A percentile compares a stretch with the other conserved stretches of the same genome.
These are phyloP conservation scores for Agrotis puta DNA, from an alignment of 2,888 invertebrate genomes.

Conservation along the genomic window DNA sequence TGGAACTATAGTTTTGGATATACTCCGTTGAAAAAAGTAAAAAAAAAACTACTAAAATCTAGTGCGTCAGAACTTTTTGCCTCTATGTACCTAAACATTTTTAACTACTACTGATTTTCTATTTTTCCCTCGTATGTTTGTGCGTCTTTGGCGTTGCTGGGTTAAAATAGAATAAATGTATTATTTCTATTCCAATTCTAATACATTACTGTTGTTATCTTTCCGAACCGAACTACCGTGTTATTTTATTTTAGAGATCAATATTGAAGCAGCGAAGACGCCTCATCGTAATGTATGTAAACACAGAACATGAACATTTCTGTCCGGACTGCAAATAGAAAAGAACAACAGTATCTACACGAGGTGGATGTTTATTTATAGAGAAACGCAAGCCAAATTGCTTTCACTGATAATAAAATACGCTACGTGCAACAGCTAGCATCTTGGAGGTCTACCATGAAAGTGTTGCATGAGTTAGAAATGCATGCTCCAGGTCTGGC, in stretches of 20 bases:
- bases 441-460: conserved; percentile 45
- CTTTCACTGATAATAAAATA: conserved; percentile 81
- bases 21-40: not conserved
- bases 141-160: not conserved
- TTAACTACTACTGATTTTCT: no score
- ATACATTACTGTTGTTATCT: conserved; percentile 16
- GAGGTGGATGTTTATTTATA: conserved; percentile 80
- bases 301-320: conserved; percentile 61
- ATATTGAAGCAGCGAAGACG: conserved; percentile 7
- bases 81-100: no score
- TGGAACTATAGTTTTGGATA: not conserved
- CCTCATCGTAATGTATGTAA: conserved; percentile 47
- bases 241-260: conserved; percentile 20
- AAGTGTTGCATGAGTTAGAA: conserved; percentile 39
- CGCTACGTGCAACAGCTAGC: conserved; percentile 45
- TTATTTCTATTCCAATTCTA: not conserved
- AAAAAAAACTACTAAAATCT: no score
- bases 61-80: no score
- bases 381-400: conserved; percentile 83
- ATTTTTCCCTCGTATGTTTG: not conserved
- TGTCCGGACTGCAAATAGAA: conserved; percentile 71
- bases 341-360: conserved; percentile 67
- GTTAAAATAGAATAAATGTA: conserved; percentile 7
- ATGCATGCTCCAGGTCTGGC: conserved; percentile 19
- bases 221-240: not conserved